phyloP scores from a whole-genome alignment of 2,797 vertebrate genomes.

The Neoniphon sammara region DNA sequence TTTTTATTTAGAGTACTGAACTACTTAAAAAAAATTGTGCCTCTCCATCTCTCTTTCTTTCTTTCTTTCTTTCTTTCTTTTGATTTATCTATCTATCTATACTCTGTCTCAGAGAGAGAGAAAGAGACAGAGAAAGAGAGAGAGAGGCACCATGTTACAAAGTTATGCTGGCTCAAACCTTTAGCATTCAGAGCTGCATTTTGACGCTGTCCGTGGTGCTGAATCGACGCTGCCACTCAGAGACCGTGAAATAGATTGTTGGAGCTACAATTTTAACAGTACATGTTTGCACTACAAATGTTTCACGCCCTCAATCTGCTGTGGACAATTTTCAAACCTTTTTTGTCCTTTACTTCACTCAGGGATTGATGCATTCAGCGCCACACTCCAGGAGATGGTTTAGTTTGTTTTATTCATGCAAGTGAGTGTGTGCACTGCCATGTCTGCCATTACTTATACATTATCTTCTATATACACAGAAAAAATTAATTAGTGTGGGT shows the following conservation, averaged over 20 bases:
- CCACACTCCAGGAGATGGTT: slow-evolving; percentile 36
- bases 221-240: slow-evolving; percentile 63
- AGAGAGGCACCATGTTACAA: slow-evolving; percentile 24
- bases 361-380: slow-evolving; percentile 39
- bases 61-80: neutral
- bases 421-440: slow-evolving; percentile 37
- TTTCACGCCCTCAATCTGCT: slow-evolving; percentile 27
- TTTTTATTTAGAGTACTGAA: slow-evolving; percentile 20
- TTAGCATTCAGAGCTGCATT: slow-evolving; percentile 22
- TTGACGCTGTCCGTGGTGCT: slow-evolving; percentile 81
- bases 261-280: slow-evolving; percentile 52
- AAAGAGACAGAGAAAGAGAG: slow-evolving; percentile 3
- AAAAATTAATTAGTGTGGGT: slow-evolving; percentile 66
- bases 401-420: slow-evolving; percentile 45
- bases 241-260: slow-evolving; percentile 56
- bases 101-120: neutral
- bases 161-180: slow-evolving; percentile 43
- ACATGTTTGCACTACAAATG: slow-evolving; percentile 58
- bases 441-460: slow-evolving; percentile 40
- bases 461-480: slow-evolving; percentile 46
- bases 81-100: neutral
- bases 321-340: slow-evolving; percentile 36
- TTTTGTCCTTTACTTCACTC: slow-evolving; percentile 25
- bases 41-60: neutral
- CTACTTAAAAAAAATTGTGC: slow-evolving; percentile 36